phyloP scores from a whole-genome alignment of 2,888 invertebrate genomes.

The Napeogenes inachia region DNA sequence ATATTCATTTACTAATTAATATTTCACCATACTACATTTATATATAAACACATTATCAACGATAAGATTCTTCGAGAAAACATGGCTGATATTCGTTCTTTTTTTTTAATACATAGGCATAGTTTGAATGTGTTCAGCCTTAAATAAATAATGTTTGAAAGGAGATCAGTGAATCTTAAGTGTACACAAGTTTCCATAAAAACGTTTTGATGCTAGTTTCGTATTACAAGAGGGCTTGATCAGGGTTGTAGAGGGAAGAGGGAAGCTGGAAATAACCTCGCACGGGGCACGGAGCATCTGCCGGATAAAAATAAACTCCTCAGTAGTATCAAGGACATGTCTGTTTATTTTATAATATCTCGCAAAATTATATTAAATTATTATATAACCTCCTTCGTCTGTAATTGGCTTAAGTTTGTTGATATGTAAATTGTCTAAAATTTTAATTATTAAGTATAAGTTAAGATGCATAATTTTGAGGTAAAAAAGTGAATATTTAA shows the following conservation, averaged over 20 bases:
- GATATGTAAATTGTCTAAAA: too few relatives aligned
- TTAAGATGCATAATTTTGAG: conserved; percentile 20
- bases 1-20: conserved; percentile 10
- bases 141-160: too few relatives aligned
- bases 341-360: conserved; percentile 50
- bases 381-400: not conserved
- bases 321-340: conserved; percentile 75
- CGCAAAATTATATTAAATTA: not conserved
- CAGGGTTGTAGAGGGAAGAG: conserved; percentile 33
- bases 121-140: too few relatives aligned
- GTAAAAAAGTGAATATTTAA: conserved; percentile 50
- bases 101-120: too few relatives aligned
- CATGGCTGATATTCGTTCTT: too few relatives aligned
- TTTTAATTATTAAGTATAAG: not conserved
- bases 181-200: conserved; percentile 36
- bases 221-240: conserved; percentile 37
- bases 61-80: too few relatives aligned
- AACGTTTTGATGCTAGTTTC: conserved; percentile 34
- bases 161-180: conserved; percentile 10
- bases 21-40: too few relatives aligned
- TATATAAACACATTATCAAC: too few relatives aligned
- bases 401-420: not conserved
- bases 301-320: conserved; percentile 67
- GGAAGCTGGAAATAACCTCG: conserved; percentile 64
- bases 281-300: conserved; percentile 69